These are phyloP conservation scores for Pionites leucogaster DNA, from an alignment of 2,113 vertebrate genomes.

Conservation along the genomic window DNA sequence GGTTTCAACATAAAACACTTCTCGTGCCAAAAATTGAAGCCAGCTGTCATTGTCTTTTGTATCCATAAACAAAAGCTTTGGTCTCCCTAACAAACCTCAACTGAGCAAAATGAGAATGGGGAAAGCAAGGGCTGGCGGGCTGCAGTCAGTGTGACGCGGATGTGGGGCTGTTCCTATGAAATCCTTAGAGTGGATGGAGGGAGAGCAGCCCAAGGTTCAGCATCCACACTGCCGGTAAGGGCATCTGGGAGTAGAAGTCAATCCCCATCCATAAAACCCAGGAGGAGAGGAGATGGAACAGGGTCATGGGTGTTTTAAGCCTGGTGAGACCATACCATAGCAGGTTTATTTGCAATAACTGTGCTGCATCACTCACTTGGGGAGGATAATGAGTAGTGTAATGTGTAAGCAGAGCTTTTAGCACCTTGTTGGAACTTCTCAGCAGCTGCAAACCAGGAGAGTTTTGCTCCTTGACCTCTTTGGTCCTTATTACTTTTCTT, in stretches of 20 bases:
- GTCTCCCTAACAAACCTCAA: conserved; percentile 21
- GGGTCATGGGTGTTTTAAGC: background rate
- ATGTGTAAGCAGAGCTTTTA: background rate
- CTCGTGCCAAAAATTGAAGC: conserved; percentile 26
- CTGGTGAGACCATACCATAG: background rate
- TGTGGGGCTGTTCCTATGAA: background rate
- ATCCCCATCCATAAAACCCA: background rate
- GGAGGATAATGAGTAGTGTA: background rate
- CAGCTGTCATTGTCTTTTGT: conserved; percentile 58
- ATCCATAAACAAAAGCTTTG: conserved; percentile 54
- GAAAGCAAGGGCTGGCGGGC: background rate
- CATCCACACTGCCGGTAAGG: background rate
- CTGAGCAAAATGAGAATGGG: background rate
- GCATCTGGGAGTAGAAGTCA: background rate
- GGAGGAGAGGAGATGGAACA: background rate
- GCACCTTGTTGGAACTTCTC: background rate
- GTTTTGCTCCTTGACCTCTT: background rate
- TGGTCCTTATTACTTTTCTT: background rate
- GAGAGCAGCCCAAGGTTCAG: fast-evolving
- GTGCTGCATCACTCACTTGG: background rate
- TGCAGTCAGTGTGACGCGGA: fast-evolving
- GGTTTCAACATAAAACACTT: conserved; percentile 24
- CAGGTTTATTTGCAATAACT: background rate
- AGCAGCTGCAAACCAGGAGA: background rate
- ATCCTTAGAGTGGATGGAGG: fast-evolving